Evolutionary conservation across 1,140 invertebrate genomes (phyloP).

Genomic region (Heliconius hewitsoni): DNA sequence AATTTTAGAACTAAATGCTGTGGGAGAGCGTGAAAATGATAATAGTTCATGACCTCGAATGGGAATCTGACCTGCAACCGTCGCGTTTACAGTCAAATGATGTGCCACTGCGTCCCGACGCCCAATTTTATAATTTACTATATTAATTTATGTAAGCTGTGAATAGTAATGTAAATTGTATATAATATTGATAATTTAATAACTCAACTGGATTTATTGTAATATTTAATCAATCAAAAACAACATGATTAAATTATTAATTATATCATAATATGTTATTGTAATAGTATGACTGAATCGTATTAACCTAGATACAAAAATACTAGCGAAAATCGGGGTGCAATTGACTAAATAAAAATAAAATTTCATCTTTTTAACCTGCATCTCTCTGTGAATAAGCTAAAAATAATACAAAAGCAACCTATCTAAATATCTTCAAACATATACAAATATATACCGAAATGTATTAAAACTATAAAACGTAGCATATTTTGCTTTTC

Average conservation of each 20-base stretch:
- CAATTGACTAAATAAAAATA: neutral
- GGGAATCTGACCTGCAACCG: neutral
- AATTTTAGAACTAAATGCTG: no score
- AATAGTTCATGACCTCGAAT: neutral
- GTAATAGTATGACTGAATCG: neutral
- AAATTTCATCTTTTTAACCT: neutral
- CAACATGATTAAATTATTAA: neutral
- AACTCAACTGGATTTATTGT: neutral
- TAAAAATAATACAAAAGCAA: neutral
- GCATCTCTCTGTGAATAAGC: neutral
- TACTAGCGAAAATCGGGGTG: neutral
- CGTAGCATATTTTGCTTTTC: slow-evolving; percentile 19
- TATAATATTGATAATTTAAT: neutral
- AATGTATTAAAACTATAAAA: slow-evolving; percentile 17
- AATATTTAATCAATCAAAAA: neutral
- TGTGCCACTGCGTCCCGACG: no score
- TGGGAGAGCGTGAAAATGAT: neutral
- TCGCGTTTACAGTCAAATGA: no score
- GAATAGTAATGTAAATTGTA: neutral
- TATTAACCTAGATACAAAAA: slow-evolving; percentile 6
- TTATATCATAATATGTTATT: neutral
- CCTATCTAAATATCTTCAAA: neutral
- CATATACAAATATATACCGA: neutral
- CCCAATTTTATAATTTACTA: neutral
- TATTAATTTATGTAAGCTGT: neutral